Evolutionary conservation across 2,888 invertebrate species (phyloP), one percentile per base, ranked within the genome.

Genomic region (Macrophya annulata): DNA sequence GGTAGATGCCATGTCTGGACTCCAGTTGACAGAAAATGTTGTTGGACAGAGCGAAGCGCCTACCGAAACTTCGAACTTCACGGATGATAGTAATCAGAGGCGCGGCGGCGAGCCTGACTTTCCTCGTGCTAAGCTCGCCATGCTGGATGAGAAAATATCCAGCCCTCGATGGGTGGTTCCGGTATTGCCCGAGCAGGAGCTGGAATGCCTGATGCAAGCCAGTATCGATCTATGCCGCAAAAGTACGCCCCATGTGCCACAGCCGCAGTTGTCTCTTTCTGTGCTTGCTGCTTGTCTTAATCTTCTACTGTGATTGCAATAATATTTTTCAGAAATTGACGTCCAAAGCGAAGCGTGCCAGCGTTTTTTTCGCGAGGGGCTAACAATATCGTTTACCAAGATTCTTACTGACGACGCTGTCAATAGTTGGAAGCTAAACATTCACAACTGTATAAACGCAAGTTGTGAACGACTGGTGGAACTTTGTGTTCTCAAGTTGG

Each of bases 321-420:
- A 55, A 86, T 87, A 83, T 48, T 76, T 92, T 93, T 59, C 92
- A 98, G 98, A 97, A 92, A 95, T 97, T 93, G 99, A 99, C 94
- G 96, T 96, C 87, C 96, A 97, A 92, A 97, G 98, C 93, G 97
- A 97, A 94, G 96, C 97, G 84, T 99, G 99, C 94, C 98, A 99
- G 93, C 96, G 98, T 89, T 99, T 99, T 94, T 99, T 98, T 95
- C 96, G 98, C 90, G 99, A 99, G 93, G 98, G 98, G 83, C 95
- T 99, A 89, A 98, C 98, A 87, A 96, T 97, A 89, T 99, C 99
- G 84, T 99, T 99, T 94, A 98, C 98, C 81, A 99, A 99, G 95
- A 98, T 99, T 92, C 95, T 99, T 91, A 99, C 99, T 25, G 99
- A 99, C 94, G 99, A 99, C 94, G 99, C 99, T 84, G 99, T 99